Evolutionary conservation across 2,113 vertebrate species (phyloP).

Genomic region (Rallus limicola): DNA sequence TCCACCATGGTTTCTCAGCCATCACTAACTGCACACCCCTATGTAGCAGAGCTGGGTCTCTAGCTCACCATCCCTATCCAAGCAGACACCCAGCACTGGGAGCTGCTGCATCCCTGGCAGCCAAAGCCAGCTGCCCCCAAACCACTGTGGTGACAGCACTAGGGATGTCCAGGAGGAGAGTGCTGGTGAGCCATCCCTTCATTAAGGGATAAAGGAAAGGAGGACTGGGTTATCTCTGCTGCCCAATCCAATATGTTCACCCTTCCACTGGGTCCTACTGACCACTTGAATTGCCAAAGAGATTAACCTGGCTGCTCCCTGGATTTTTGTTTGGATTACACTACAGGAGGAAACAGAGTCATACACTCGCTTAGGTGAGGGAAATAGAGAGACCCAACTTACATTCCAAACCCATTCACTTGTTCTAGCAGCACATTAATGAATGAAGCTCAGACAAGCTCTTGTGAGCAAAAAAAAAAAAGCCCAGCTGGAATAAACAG

Average conservation of each 20-base stretch:
- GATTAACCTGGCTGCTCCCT: neutral
- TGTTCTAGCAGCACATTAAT: neutral
- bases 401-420: neutral
- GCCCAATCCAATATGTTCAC: neutral
- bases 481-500: neutral
- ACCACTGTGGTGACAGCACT: fast-evolving
- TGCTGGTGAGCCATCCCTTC: neutral
- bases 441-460: neutral
- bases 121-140: neutral
- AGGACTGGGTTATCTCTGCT: neutral
- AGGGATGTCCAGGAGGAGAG: neutral
- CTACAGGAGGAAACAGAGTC: neutral
- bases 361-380: neutral
- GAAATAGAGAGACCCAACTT: neutral
- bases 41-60: neutral
- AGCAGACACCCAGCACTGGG: fast-evolving
- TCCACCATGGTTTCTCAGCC: fast-evolving
- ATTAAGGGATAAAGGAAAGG: neutral
- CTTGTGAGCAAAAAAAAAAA: neutral
- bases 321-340: neutral
- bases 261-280: neutral
- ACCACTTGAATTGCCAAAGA: neutral
- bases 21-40: fast-evolving
- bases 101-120: fast-evolving
- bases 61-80: fast-evolving